Base-by-base conservation (phyloP, 2,113 vertebrate genomes). In the Corydoras sp. region DNA sequence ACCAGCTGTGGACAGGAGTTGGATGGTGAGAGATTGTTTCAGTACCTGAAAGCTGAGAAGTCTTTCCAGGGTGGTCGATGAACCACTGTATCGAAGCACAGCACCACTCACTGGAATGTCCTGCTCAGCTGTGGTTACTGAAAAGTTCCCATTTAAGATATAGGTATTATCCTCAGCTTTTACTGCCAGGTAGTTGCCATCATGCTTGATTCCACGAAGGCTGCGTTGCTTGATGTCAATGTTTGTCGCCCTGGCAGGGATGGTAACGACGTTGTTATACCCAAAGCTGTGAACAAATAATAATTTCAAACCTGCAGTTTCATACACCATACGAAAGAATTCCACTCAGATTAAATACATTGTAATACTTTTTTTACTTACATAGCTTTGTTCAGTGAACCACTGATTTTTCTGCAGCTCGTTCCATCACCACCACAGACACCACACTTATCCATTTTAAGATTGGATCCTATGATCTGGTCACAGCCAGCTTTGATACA, bases 401-500 rank as follows among this genome's bases (percentile, higher is more conserved):
- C 93, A 0, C 92, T 91, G 78, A 98, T 91, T 83, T 96, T 98
- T 78, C 92, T 89, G 65, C 97, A 99, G 0, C 88, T 90, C 0
- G 91, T 91, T 5, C 93, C 91, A 1, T 88, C 91, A 69, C 95
- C 96, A 0, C 93, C 94, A 4, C 97, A 99, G 81, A 92, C 88
- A 3, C 93, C 95, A 2, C 97, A 99, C 80, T 95, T 98, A 83
- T 99, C 97, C 82, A 96, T 84, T 81, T 90, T 95, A 84, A 90
- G 91, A 75, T 86, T 92, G n/a, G 97, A 99, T 1, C 94, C 93
- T 0, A 99, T 86, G 62, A 96, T 29, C 1, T 93, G 93, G 59
- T 99, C 97, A 43, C 97, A 99, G 76, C 97, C 96, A 0, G 97
- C 96, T 81, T 98, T 98, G 83, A 98, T 89, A 79, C 97, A 99